A percentile compares a stretch with the other conserved stretches of the same genome.
Evolutionary conservation across 2,113 vertebrate genomes (phyloP).

Genomic region (Turnix velox): DNA sequence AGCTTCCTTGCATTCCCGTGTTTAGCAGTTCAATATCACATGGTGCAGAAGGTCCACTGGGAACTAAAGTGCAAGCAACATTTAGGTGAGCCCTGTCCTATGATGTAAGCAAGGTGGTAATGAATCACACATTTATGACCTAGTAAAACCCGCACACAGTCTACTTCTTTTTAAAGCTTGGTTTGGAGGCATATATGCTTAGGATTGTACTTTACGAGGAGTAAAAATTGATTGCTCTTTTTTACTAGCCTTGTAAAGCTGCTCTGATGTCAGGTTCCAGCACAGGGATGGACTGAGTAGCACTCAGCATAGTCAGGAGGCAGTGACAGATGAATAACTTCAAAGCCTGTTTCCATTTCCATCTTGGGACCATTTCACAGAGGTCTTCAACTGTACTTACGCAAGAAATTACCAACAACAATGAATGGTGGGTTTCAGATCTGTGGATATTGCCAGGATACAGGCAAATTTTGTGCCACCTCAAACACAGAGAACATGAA

Average conservation of each 20-base stretch:
- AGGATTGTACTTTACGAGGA: slow-evolving; percentile 9
- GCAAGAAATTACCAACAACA: not conserved
- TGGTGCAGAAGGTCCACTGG: not conserved
- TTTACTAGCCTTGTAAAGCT: slow-evolving; percentile 23
- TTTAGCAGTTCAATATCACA: not conserved
- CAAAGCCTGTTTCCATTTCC: not conserved
- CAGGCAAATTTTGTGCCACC: not conserved
- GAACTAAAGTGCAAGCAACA: not conserved
- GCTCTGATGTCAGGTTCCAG: not conserved
- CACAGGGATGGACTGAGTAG: not conserved
- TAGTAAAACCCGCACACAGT: not conserved
- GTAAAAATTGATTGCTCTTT: slow-evolving; percentile 8
- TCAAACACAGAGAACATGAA: not conserved
- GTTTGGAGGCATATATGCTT: not conserved
- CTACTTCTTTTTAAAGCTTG: not conserved
- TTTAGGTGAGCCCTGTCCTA: not conserved
- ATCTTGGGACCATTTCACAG: not conserved
- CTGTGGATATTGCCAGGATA: not conserved
- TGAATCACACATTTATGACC: not conserved
- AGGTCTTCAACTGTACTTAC: not conserved
- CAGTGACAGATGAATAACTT: not conserved
- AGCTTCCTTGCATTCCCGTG: not conserved
- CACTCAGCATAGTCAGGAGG: accelerated
- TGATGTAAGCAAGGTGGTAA: not conserved
- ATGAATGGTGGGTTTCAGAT: not conserved